Base-by-base conservation (phyloP, 2,113 vertebrate species). In the Sinocyclocheilus anophthalmus region DNA sequence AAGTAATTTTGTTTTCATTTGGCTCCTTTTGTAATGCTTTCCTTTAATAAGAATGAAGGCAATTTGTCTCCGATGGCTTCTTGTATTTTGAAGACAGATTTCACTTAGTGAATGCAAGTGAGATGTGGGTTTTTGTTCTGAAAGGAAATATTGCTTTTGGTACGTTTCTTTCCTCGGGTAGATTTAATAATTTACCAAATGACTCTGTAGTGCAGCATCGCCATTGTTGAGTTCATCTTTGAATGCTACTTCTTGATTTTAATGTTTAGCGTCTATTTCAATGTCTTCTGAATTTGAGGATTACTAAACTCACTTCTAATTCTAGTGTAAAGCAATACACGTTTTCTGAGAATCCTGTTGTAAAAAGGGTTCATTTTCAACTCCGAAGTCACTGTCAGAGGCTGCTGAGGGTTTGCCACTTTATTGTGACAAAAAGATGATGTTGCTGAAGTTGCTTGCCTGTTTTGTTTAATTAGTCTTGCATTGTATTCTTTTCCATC, bases 1-100 rank as follows among this genome's bases (percentile, higher is more conserved):
- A 96, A 96, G 95, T 96, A 94, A 96, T 89, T 90, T 88, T 73
- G 79, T 83, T 84, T 45, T 5, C 42, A 86, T 50, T 81, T 85
- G 76, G 76, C 75, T 87, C 80, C 82, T 78, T 87, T 86, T 87
- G 83, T 88, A 89, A 77, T 85, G 67, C 75, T 81, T 53, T 39
- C 48, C 82, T 90, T 86, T 85, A 76, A 84, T 83, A 50, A 73
- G 80, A 87, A 87, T 89, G 80, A 84, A 87, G 69, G 67, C 85
- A 63, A 86, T 89, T 89, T 69, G 80, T 85, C 75, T 87, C 75
- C 78, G 57, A 69, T 85, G 73, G 72, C 86, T 86, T 78, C 65
- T 65, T n/a, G 14, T 57, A 48, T 85, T 86, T 83, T 50, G 53
- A 65, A 76, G 73, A 67, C 73, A 85, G 37, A 87, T 77, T 87